A percentile compares a stretch with the other conserved stretches of the same genome.
These are phyloP conservation scores for Oligia fasciuncula DNA, from an alignment of 2,888 invertebrate genomes.

Conservation along the genomic window DNA sequence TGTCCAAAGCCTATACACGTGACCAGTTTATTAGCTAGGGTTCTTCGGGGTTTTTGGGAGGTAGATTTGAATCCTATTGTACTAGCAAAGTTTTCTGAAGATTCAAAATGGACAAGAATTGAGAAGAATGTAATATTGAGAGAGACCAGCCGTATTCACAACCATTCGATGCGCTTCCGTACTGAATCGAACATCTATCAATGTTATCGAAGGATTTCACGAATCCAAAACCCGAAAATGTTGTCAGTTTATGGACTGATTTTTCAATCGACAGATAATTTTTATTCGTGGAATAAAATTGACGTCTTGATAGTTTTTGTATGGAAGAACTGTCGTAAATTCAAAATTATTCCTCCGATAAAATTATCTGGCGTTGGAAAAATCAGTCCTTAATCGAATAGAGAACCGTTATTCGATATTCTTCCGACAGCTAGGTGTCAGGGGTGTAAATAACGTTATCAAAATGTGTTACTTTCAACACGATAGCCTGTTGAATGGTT, in stretches of 20 bases:
- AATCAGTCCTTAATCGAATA: not conserved
- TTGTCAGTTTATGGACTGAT: not conserved
- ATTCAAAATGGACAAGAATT: not conserved
- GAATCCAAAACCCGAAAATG: not conserved
- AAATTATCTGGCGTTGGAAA: no score
- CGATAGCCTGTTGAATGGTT: not conserved
- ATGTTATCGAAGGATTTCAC: no score
- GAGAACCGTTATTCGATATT: not conserved
- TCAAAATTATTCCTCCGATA: no score
- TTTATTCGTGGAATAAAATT: no score
- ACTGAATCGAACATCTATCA: not conserved
- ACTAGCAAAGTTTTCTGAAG: not conserved
- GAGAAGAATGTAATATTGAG: not conserved
- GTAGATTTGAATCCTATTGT: not conserved
- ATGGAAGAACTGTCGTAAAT: no score
- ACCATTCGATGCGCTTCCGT: not conserved
- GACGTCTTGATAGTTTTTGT: no score
- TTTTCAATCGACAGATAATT: no score
- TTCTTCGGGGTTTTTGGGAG: not conserved
- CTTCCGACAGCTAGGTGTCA: not conserved
- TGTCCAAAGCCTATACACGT: conserved; percentile 95
- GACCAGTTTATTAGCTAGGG: conserved; percentile 37
- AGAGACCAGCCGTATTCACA: not conserved
- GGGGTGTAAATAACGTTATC: not conserved
- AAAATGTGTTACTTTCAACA: not conserved